A percentile compares a stretch with the other conserved stretches of the same genome.
Evolutionary conservation across 2,797 vertebrate species (phyloP).

Genomic region (Petrocephalus sullivani): DNA sequence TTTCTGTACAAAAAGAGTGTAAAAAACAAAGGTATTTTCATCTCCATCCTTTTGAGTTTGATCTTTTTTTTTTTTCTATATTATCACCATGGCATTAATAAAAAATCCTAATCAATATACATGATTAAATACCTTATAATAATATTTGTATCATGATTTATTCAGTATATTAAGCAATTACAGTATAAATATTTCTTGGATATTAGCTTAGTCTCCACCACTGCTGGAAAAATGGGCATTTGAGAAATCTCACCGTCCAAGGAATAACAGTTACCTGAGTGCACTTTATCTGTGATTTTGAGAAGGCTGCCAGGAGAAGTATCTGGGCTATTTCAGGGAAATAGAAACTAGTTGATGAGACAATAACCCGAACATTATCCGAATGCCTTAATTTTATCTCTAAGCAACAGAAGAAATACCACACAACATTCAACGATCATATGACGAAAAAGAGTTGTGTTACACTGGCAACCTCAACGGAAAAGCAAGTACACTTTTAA

Average conservation of each 20-base stretch:
- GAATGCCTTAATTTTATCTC: slow-evolving; percentile 13
- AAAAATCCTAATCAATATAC: background rate
- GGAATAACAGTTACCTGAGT: slow-evolving; percentile 8
- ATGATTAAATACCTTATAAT: background rate
- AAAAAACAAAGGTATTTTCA: background rate
- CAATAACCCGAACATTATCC: slow-evolving; percentile 1
- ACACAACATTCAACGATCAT: background rate
- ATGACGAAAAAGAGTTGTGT: background rate
- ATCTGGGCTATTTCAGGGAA: slow-evolving; percentile 18
- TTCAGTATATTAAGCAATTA: background rate
- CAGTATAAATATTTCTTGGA: background rate
- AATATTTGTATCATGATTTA: background rate
- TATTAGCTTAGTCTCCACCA: background rate
- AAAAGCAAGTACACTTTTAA: background rate
- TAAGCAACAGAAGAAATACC: slow-evolving; percentile 13
- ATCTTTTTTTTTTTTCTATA: background rate
- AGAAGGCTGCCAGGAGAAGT: background rate
- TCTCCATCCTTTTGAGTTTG: background rate
- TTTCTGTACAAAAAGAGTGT: background rate
- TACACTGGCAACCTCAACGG: background rate
- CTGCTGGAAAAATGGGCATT: background rate
- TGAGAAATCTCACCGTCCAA: background rate
- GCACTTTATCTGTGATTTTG: background rate
- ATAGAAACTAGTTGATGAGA: slow-evolving; percentile 8
- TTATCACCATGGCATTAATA: background rate